A percentile compares a stretch with the other conserved stretches of the same genome.
These are phyloP conservation scores for Marmota monax DNA, from an alignment of 2,113 vertebrate species.

Conservation along the genomic window DNA sequence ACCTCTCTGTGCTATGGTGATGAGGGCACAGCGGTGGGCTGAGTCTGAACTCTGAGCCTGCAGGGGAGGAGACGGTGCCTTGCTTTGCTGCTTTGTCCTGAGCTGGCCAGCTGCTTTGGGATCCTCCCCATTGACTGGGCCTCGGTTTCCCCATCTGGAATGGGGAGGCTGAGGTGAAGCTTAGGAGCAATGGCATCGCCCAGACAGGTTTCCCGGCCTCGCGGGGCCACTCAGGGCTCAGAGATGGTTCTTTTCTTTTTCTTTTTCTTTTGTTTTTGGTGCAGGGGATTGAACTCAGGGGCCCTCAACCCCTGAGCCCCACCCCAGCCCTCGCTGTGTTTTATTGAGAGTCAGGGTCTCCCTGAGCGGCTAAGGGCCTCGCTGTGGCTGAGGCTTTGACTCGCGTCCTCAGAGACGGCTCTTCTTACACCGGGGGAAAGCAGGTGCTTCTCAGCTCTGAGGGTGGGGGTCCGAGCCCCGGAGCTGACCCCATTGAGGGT, in stretches of 20 bases:
- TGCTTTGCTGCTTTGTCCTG: neutral
- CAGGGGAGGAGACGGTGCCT: too few relatives aligned
- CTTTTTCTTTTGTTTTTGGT: too few relatives aligned
- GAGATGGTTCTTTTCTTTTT: too few relatives aligned
- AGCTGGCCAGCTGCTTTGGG: neutral
- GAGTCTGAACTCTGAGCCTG: neutral
- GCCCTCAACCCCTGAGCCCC: too few relatives aligned
- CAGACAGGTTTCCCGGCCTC: neutral
- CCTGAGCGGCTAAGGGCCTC: too few relatives aligned
- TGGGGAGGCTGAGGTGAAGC: neutral
- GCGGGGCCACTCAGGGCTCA: too few relatives aligned
- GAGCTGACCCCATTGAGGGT: accelerated
- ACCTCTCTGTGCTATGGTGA: neutral
- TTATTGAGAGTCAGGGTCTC: too few relatives aligned
- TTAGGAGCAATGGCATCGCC: neutral
- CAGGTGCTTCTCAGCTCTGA: neutral
- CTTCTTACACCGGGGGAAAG: neutral
- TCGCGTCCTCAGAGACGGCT: too few relatives aligned
- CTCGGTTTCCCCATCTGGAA: conserved; percentile 37
- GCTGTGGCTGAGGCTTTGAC: too few relatives aligned
- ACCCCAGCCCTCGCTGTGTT: too few relatives aligned
- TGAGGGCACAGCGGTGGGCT: neutral
- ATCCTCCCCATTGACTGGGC: neutral
- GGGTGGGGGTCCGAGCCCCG: accelerated
- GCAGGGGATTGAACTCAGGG: too few relatives aligned